A percentile compares a stretch with the other conserved stretches of the same genome.
These are phyloP conservation scores for Lithophane semibrunnea DNA, from an alignment of 2,888 invertebrate species.

Conservation along the genomic window DNA sequence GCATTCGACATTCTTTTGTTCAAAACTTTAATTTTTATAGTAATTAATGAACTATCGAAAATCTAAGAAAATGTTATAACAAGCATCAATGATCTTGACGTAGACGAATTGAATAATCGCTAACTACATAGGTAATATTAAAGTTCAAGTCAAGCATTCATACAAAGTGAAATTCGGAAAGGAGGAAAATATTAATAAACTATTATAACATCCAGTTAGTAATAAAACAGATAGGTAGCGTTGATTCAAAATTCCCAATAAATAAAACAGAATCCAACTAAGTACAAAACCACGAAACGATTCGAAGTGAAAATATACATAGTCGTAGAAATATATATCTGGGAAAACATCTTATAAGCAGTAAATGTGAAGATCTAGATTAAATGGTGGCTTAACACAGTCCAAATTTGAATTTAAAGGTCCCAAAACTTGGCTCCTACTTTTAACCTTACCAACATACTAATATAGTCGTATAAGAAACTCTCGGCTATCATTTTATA, in stretches of 20 bases:
- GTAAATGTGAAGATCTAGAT: background rate
- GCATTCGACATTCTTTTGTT: background rate
- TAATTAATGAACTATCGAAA: background rate
- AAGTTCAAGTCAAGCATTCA: background rate
- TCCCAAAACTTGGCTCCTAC: background rate
- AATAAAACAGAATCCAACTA: background rate
- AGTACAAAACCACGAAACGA: background rate
- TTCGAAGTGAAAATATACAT: background rate
- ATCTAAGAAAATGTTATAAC: background rate
- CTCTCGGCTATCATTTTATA: conserved; percentile 64
- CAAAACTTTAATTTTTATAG: background rate
- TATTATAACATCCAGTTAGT: background rate
- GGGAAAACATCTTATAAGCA: background rate
- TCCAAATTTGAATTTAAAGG: background rate
- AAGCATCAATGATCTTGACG: background rate
- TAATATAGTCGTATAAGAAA: conserved; percentile 25
- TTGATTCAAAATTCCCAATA: conserved; percentile 3
- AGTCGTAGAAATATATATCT: too few species aligned
- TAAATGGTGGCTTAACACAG: background rate
- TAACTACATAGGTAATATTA: background rate
- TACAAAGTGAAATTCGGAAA: conserved; percentile 12
- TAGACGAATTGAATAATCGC: background rate
- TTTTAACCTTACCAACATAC: conserved; percentile 2
- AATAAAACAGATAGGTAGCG: background rate
- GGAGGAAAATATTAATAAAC: conserved; percentile 15